These are phyloP conservation scores for Sceliomorpha sp. DNA, from an alignment of 2,888 invertebrate species.

Conservation along the genomic window DNA sequence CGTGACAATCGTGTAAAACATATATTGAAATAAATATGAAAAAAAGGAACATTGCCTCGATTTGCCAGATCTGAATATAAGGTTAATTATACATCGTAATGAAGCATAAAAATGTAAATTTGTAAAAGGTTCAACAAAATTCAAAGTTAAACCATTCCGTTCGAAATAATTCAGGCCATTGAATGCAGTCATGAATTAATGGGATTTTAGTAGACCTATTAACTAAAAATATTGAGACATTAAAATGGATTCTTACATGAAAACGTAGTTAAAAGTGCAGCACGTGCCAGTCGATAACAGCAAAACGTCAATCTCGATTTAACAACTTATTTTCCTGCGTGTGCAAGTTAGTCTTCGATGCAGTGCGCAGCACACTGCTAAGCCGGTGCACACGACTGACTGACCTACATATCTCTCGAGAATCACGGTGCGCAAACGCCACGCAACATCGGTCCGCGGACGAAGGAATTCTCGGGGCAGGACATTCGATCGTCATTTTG, in stretches of 20 bases:
- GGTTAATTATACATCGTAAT: too few species aligned
- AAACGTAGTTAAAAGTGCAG: background rate
- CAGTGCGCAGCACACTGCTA: conserved; percentile 6
- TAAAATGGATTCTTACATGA: background rate
- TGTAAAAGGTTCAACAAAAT: too few species aligned
- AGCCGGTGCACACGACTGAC: conserved; percentile 4
- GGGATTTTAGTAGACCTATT: too few species aligned
- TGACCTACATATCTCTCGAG: conserved; percentile 4
- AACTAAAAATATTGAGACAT: too few species aligned
- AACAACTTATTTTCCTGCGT: conserved; percentile 1
- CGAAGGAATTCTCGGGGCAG: conserved; percentile 2
- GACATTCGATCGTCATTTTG: conserved; percentile 1
- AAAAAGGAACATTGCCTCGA: too few species aligned
- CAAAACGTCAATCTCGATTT: background rate
- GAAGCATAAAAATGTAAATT: too few species aligned
- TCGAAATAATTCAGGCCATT: too few species aligned
- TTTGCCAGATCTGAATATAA: too few species aligned
- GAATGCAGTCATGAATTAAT: too few species aligned
- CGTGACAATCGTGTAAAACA: too few species aligned
- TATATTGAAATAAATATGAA: too few species aligned
- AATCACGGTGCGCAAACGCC: conserved; percentile 4
- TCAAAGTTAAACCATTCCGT: too few species aligned
- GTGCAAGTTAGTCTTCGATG: background rate
- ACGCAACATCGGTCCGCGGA: conserved; percentile 1
- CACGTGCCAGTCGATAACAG: background rate